Evolutionary conservation across 2,113 vertebrate genomes (phyloP).

Genomic region (Rhynchopsitta pachyrhyncha): DNA sequence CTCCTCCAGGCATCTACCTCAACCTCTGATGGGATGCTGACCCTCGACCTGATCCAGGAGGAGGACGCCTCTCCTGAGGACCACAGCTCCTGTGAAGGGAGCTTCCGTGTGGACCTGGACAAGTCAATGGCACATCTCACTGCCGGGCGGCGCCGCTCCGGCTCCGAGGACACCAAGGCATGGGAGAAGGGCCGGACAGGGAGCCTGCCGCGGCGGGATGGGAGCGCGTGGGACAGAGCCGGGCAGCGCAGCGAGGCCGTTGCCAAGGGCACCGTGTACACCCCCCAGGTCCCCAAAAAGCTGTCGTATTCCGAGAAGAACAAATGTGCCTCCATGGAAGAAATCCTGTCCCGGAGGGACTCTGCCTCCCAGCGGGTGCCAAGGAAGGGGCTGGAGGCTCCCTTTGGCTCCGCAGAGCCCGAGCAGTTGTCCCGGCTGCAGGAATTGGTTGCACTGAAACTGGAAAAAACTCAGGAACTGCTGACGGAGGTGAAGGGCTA

Average conservation of each 20-base stretch:
- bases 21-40: conserved; percentile 90
- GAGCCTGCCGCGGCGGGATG: conserved; percentile 72
- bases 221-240: conserved; percentile 51
- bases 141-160: conserved; percentile 68
- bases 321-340: conserved; percentile 90
- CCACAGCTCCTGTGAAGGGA: conserved; percentile 76
- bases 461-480: conserved; percentile 89
- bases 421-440: conserved; percentile 79
- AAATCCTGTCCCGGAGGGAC: conserved; percentile 84
- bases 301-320: conserved; percentile 75
- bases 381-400: conserved; percentile 23
- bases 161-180: conserved; percentile 56
- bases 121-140: conserved; percentile 67
- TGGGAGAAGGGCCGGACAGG: conserved; percentile 57
- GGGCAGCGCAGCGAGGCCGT: conserved; percentile 53
- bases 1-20: conserved; percentile 86
- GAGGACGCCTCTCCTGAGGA: conserved; percentile 81
- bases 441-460: conserved; percentile 88
- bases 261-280: conserved; percentile 76
- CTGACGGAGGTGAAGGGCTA: conserved; percentile 82
- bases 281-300: conserved; percentile 78
- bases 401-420: background rate
- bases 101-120: conserved; percentile 79
- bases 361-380: background rate
- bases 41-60: conserved; percentile 94